Conservation (phyloP, 2,888 invertebrate species). For the Drosophila buzzatii region DNA sequence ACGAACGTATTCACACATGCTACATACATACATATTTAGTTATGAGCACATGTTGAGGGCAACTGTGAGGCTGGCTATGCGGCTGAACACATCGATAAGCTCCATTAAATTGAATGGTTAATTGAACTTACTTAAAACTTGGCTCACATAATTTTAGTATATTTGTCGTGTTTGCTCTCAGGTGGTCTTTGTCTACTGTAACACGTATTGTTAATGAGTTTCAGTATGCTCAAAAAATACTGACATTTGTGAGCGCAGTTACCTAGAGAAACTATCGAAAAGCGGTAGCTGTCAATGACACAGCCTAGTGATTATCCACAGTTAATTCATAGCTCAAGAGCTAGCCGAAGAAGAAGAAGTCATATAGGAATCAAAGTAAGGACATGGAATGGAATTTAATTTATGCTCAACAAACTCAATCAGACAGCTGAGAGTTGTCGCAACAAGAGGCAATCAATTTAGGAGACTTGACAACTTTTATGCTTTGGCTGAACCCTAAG, state of each 20-base stretch:
- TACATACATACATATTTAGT: constrained; percentile 7
- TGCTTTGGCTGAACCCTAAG: constrained; percentile 58
- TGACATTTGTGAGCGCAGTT: too few species aligned
- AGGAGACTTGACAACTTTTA: constrained; percentile 53
- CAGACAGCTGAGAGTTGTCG: constrained; percentile 14
- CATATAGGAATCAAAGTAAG: neutral
- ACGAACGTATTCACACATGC: neutral
- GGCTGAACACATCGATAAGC: constrained; percentile 46
- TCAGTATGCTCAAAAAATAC: too few species aligned
- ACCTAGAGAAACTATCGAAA: too few species aligned
- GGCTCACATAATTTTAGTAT: constrained; percentile 22
- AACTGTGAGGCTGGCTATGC: constrained; percentile 52
- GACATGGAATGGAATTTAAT: neutral
- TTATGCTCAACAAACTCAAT: constrained; percentile 21
- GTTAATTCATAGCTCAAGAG: neutral
- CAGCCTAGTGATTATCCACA: neutral
- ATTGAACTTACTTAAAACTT: constrained; percentile 50
- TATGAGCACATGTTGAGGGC: neutral
- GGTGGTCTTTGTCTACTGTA: neutral
- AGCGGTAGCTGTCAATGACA: neutral
- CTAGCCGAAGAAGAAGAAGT: neutral
- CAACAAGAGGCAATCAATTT: constrained; percentile 67
- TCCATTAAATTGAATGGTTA: constrained; percentile 66
- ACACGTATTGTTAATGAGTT: neutral
- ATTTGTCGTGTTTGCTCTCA: constrained; percentile 1